Evolutionary conservation across 2,113 vertebrate species (phyloP).

Genomic region (Mormyrus lacerda): DNA sequence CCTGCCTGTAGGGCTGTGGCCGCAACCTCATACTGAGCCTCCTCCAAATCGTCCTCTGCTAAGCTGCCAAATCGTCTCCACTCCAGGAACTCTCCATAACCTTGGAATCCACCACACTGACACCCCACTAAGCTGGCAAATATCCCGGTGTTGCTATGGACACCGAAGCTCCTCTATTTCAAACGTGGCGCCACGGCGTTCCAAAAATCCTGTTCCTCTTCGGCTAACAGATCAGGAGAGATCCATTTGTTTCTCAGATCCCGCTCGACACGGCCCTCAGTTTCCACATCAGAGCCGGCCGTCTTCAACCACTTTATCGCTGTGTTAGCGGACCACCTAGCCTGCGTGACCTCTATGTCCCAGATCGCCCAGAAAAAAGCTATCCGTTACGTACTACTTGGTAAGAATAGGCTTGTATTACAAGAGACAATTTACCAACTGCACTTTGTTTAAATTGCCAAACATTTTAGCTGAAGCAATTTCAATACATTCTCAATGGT

Average conservation of each 20-base stretch:
- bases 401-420: not conserved
- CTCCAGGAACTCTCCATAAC: conserved; percentile 2
- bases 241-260: not conserved
- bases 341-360: not conserved
- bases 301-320: not conserved
- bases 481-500: not conserved
- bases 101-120: not conserved
- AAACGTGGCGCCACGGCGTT: not conserved
- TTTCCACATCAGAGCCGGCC: not conserved
- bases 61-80: conserved; percentile 6
- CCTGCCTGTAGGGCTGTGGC: not conserved
- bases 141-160: conserved; percentile 5
- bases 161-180: not conserved
- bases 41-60: not conserved
- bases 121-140: not conserved
- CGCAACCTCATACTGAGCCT: not conserved
- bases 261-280: not conserved
- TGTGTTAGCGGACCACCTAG: not conserved
- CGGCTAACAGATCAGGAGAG: not conserved
- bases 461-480: not conserved
- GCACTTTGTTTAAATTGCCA: not conserved
- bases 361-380: not conserved
- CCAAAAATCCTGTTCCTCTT: not conserved
- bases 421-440: not conserved
- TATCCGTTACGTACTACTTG: not conserved